These are phyloP conservation scores for Corbicula japonica DNA, from an alignment of 2,888 invertebrate species.

Conservation along the genomic window DNA sequence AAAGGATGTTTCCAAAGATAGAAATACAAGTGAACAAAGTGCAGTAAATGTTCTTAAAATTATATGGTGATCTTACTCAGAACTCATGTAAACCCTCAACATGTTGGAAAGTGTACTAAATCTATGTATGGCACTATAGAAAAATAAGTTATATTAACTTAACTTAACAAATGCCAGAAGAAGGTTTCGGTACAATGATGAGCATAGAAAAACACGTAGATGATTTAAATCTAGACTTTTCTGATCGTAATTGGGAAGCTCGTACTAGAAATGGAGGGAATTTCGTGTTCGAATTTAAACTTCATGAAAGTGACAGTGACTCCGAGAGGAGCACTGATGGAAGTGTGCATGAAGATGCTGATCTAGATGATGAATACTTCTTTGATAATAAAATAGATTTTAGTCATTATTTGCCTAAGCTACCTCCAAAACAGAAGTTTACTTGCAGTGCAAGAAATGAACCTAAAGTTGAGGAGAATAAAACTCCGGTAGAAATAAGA, in stretches of 20 bases:
- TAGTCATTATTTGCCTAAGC: conserved; percentile 36
- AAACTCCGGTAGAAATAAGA: no score
- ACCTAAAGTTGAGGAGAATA: conserved; percentile 18
- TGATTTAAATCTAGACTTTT: conserved; percentile 70
- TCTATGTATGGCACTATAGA: no score
- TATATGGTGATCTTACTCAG: no score
- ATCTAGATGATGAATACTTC: conserved; percentile 60
- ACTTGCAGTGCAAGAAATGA: neutral
- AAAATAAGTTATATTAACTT: no score
- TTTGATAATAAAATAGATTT: conserved; percentile 65
- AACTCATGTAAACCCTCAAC: no score
- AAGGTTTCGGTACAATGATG: conserved; percentile 34
- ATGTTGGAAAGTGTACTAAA: no score
- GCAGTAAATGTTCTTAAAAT: no score
- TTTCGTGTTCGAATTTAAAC: conserved; percentile 41
- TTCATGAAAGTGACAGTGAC: conserved; percentile 52
- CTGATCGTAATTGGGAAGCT: conserved; percentile 58
- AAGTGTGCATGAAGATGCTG: conserved; percentile 34
- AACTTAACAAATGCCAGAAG: conserved; percentile 31
- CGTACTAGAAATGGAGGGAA: conserved; percentile 15
- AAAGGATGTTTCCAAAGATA: no score
- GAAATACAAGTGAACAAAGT: no score
- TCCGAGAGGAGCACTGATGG: neutral
- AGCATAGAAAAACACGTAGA: conserved; percentile 36
- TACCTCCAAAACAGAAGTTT: conserved; percentile 26